Evolutionary conservation across 2,113 vertebrate species (phyloP).

Genomic region (Centropus unirufus): DNA sequence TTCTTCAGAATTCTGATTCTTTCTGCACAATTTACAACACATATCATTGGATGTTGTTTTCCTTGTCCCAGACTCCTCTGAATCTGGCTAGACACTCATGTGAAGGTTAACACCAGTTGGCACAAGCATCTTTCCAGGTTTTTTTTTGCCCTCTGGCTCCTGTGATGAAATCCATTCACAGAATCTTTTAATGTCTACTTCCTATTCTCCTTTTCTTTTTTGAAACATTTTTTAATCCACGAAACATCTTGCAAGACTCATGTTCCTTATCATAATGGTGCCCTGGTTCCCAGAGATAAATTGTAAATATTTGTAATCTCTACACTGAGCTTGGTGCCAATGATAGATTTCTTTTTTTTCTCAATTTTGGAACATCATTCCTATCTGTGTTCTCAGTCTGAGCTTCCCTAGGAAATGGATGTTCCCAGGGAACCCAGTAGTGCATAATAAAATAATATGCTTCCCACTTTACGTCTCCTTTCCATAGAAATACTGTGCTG

Average conservation of each 20-base stretch:
- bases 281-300: not conserved
- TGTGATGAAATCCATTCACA: not conserved
- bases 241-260: not conserved
- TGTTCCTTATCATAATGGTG: not conserved
- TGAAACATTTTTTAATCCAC: not conserved
- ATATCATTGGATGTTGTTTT: not conserved
- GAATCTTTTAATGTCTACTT: not conserved
- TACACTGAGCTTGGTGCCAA: not conserved
- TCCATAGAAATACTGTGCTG: not conserved
- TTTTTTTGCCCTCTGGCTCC: not conserved
- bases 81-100: not conserved
- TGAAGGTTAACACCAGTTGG: not conserved
- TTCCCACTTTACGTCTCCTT: not conserved
- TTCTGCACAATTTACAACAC: not conserved
- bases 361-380: not conserved
- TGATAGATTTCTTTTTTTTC: not conserved
- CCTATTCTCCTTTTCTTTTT: not conserved
- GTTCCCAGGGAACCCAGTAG: not conserved
- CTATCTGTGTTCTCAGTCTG: not conserved
- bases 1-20: not conserved
- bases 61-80: not conserved
- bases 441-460: not conserved
- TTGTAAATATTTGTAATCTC: constrained; percentile 17
- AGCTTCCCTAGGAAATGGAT: not conserved
- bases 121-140: not conserved